Base-by-base conservation (phyloP, 2,113 vertebrate genomes). In the Cyrtonyx montezumae region DNA sequence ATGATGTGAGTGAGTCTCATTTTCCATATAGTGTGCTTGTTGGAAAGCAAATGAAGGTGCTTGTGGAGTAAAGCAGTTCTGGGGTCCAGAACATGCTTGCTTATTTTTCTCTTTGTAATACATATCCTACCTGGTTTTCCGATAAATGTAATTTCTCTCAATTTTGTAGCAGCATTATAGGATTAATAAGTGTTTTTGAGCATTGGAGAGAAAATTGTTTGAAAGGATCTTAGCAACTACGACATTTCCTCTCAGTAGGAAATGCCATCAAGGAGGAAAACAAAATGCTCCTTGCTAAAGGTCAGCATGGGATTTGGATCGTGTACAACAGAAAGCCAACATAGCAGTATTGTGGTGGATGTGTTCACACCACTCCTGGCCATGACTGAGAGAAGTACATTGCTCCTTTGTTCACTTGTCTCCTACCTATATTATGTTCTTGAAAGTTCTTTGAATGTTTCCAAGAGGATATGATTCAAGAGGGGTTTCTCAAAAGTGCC, bases 301-400 rank as follows among this genome's bases (percentile, higher is more conserved):
- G 43, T n/a, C 37, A 23, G n/a, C n/a, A 6, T 30, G 42, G 62
- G 23, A 71, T 75, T 15, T 18, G 61, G 34, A 59, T 19, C 6
- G 16, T 82, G 79, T 76, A n/a, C 36, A 48, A 16, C 8, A 62
- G 26, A 53, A 13, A 30, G 11, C 22, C 45, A 19, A 43, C 84
- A 30, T 48, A 66, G 32, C 7, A 84, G 6, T 53, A 25, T 46
- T 74, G 5, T 51, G 25, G 30, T 53, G n/a, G 19, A n/a, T 92
- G 26, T 71, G 13, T 49, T 71, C 23, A 23, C 21, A 16, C 13
- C 0, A 0, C 12, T 68, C 17, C 43, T 77, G 65, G 32, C 32
- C 19, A 13, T 0, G 0, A 6, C 4, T 84, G 46, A 28, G 37
- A 68, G 48, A 32, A 79, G n/a, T 10, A 25, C 6, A 0, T 4